Evolutionary conservation across 2,797 vertebrate genomes (phyloP), one percentile per base, ranked within the genome.

Genomic region (Hyperoplus immaculatus): DNA sequence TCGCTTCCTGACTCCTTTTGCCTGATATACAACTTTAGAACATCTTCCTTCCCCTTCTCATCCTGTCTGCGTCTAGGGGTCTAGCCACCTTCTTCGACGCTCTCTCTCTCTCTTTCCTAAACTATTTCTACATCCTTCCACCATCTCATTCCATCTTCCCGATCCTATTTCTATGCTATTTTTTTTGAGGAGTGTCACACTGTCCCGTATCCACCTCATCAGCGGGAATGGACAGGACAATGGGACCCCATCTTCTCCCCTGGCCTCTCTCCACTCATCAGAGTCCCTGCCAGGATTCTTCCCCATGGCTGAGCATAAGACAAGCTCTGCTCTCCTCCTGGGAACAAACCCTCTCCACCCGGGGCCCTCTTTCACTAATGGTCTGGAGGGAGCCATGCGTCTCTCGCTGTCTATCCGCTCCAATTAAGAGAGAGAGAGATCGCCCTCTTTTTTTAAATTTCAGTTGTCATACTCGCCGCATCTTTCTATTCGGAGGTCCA

Each of bases 251-350:
- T 94, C 92, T 90, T 91, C 92, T 93, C 83, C 84, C 76, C 90
- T 92, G 93, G 93, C 93, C 82, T 84, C 85, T 76, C 88, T 90
- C 88, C 87, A 83, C 93, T 93, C 89, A 88, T 92, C 88, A 88
- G 80, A 73, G 68, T 83, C 89, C 75, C 81, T 90, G 93, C 90
- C 93, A 95, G 93, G 29, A 93, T 92, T 94, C 90, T 93, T 95
- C 93, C 93, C 89, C 94, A 93, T 94, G 91, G 90, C 87, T 92
- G 93, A 94, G 88, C 93, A 90, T 82, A 92, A 94, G 90, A 94
- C 92, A 92, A 90, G 89, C 90, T 76, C 86, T 29, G 29, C 29
- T 88, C 89, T 91, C 92, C 92, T 93, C 91, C 87, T 90, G 92
- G 90, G 91, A 94, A 93, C 91, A 89, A 91, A 92, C 91, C 84